phyloP scores from a whole-genome alignment of 2,888 invertebrate species.

The Megamerina dolium region DNA sequence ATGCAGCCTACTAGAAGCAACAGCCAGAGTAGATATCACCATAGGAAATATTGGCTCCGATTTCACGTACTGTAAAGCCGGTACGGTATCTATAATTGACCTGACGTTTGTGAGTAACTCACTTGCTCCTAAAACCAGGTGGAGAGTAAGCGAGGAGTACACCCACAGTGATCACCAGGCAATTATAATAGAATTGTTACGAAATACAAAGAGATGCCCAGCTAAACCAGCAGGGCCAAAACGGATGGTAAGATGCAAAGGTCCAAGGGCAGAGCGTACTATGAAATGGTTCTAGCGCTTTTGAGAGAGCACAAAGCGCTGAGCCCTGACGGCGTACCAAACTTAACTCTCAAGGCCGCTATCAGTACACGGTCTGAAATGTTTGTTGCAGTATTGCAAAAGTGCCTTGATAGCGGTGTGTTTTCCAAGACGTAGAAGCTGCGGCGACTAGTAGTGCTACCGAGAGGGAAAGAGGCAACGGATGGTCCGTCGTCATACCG shows the following conservation, averaged over 20 bases:
- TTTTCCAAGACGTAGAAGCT: constrained; percentile 4
- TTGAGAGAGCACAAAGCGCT: constrained; percentile 5
- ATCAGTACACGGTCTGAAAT: neutral
- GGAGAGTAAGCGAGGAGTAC: constrained; percentile 6
- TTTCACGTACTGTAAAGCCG: constrained; percentile 4
- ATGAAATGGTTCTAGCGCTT: too few relatives aligned
- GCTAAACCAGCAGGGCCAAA: neutral
- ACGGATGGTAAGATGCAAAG: too few relatives aligned
- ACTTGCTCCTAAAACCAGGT: neutral
- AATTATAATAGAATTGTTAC: neutral
- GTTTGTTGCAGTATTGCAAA: neutral
- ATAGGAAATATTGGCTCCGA: constrained; percentile 3
- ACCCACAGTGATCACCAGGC: constrained; percentile 12
- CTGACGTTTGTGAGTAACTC: constrained; percentile 7
- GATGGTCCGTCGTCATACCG: constrained; percentile 7
- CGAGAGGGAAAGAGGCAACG: neutral
- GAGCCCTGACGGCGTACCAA: constrained; percentile 3
- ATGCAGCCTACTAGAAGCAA: neutral
- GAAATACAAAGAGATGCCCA: neutral
- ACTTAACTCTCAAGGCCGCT: constrained; percentile 5
- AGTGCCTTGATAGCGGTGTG: neutral
- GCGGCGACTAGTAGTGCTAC: constrained; percentile 7
- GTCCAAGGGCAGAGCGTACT: neutral
- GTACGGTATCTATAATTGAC: constrained; percentile 6
- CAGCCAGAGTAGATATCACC: neutral